Percentiles rank a stretch among this genome's conserved stretches.
These are phyloP conservation scores for Zosterops lateralis DNA, from an alignment of 2,113 vertebrate species.

Conservation along the genomic window DNA sequence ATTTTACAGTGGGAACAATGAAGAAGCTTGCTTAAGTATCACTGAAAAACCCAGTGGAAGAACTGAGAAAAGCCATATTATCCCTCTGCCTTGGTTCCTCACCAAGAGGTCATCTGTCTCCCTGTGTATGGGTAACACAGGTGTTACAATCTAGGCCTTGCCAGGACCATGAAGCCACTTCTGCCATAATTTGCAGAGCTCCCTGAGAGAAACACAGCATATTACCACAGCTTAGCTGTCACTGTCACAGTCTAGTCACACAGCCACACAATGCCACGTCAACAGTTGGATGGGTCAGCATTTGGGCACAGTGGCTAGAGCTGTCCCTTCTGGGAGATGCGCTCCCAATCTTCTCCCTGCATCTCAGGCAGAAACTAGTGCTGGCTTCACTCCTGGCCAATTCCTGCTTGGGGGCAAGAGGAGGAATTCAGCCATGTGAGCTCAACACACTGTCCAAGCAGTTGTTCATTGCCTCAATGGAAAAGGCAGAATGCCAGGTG, in stretches of 20 bases:
- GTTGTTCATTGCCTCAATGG: neutral
- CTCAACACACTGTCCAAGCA: neutral
- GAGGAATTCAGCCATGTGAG: neutral
- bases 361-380: neutral
- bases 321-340: fast-evolving
- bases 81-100: neutral
- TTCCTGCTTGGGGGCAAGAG: neutral
- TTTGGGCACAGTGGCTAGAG: neutral
- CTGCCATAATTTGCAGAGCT: neutral
- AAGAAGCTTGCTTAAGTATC: neutral
- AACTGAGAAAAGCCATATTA: neutral
- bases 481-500: neutral
- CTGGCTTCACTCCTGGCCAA: neutral
- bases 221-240: neutral
- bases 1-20: neutral
- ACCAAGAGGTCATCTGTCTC: neutral
- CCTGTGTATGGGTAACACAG: neutral
- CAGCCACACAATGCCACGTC: fast-evolving
- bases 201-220: neutral
- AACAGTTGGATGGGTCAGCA: neutral
- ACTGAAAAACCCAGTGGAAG: neutral
- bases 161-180: neutral
- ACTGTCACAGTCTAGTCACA: neutral
- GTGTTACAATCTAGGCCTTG: neutral
- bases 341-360: neutral